Percentiles rank a stretch among this genome's conserved stretches.
Evolutionary conservation across 2,113 vertebrate species (phyloP).

Genomic region (Balaeniceps rex): DNA sequence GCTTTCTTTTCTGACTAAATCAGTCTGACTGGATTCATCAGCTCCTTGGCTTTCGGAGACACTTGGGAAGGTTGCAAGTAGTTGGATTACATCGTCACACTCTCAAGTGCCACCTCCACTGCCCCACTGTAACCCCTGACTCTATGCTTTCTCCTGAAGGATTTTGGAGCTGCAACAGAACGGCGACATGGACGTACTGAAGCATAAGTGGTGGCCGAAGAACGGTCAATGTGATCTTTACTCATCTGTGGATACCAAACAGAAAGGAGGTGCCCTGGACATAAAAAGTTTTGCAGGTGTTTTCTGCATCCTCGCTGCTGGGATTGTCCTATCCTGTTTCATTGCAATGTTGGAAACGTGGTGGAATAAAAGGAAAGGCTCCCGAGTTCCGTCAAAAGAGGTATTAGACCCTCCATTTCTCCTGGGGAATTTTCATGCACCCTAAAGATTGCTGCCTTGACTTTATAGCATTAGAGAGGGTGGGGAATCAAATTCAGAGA

Average conservation of each 20-base stretch:
- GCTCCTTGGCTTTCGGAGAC: background rate
- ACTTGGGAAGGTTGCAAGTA: background rate
- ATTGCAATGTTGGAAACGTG: conserved; percentile 98
- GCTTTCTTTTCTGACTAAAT: background rate
- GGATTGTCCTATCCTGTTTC: conserved; percentile 96
- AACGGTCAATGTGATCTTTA: conserved; percentile 94
- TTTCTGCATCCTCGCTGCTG: conserved; percentile 95
- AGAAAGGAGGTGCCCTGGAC: conserved; percentile 90
- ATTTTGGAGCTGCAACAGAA: conserved; percentile 98
- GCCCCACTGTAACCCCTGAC: background rate
- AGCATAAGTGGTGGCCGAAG: conserved; percentile 98
- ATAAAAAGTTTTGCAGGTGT: conserved; percentile 98
- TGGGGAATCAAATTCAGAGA: background rate
- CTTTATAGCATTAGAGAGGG: background rate
- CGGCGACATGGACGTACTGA: conserved; percentile 95
- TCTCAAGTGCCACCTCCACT: background rate
- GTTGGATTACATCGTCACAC: fast-evolving
- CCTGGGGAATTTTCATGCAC: conserved; percentile 47
- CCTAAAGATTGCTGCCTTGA: conserved; percentile 16
- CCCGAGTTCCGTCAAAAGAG: conserved; percentile 97
- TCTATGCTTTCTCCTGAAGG: conserved; percentile 74
- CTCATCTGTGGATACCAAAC: conserved; percentile 86
- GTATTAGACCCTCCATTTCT: conserved; percentile 78
- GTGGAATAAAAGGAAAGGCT: conserved; percentile 97
- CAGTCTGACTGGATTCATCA: background rate